Base-by-base conservation (phyloP, 2,797 vertebrate species). In the Gadopsis marmoratus region DNA sequence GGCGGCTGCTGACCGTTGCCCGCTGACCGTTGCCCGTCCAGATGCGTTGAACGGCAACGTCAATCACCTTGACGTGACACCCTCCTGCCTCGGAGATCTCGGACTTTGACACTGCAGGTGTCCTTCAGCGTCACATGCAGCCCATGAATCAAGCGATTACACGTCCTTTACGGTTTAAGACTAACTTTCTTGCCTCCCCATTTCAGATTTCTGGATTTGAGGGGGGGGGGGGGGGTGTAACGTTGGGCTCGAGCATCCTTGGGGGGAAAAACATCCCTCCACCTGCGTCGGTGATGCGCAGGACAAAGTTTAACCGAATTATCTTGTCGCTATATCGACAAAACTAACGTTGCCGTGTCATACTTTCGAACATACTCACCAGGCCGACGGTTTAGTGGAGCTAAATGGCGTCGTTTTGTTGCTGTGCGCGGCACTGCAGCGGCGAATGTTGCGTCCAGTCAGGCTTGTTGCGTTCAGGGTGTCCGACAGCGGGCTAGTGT, bases 401-500 rank as follows among this genome's bases (percentile, higher is more conserved):
- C 11, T 6, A 56, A 48, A 74, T 8, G 3, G 16, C 29, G 21
- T 58, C 5, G 64, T 64, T 23, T 31, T 29, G 17, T 4, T 10
- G 41, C 17, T 66, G 4, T 5, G 60, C 8, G 41, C 35, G 1
- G 29, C 68, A 19, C 72, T 41, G 79, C 84, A 54, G 87, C 54
- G 43, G 60, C 29, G 60, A 45, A 64, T 72, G 71, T 70, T 41
- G 51, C 33, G 79, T 87, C 85, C 84, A 31, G 73, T 47, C 84
- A 3, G 79, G 89, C 89, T 89, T 89, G 91, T 89, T 92, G 90
- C 89, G 78, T 47, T 69, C 83, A 63, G 77, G 29, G 31, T 61
- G 71, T 84, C 86, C 85, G 31, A 69, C 6, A 17, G 83, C 73
- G 71, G 71, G 64, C 45, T 45, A 11, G 71, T 74, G 63, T 29